Base-by-base conservation (phyloP, 1,140 invertebrate species). In the Phenacoccus solenopsis region DNA sequence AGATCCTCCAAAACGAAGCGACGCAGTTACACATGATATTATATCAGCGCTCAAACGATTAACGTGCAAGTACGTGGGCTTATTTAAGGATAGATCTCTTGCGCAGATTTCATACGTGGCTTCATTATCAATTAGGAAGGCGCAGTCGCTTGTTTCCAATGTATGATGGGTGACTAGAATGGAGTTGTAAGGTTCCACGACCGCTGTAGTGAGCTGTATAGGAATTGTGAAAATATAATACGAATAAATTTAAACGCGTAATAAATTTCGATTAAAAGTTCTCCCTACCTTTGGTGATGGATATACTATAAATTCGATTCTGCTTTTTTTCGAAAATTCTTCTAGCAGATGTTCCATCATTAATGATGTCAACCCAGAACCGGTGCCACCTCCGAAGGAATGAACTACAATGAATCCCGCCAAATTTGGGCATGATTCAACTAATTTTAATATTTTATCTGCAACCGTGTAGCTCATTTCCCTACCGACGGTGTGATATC, bases 331-430 rank as follows among this genome's bases (percentile, higher is more conserved):
- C 32, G 86, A 84, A 77, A 86, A 90, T 56, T 90, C 88, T 1
- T 88, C 84, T 0, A 84, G 86, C 0, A 93, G 78, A 64, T 85
- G 81, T 77, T 92, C 87, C 87, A 91, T 90, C 3, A 93, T 78
- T 3, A 91, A 78, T 1, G 89, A 88, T 1, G 88, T 86, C 75
- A 93, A 90, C 0, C 90, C 90, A 10, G 90, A 92, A 1, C 89
- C 89, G 27, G 89, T 92, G 27, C 90, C 90, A 24, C 90, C 90
- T 28, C 90, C 90, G 75, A 91, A 91, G 32, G 86, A 88, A 78
- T 90, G 88, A 78, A 90, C 91, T 12, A 92, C 80, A 28, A 93
- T 83, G 78, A 93, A 92, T 0, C 71, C 71, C 16, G 70, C 38
- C 1, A 89, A 79, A 35, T 86, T 86, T 35, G 82, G 4, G 73